Evolutionary conservation across 2,797 vertebrate species (phyloP).

Genomic region (Pseudocheirus occidentalis): DNA sequence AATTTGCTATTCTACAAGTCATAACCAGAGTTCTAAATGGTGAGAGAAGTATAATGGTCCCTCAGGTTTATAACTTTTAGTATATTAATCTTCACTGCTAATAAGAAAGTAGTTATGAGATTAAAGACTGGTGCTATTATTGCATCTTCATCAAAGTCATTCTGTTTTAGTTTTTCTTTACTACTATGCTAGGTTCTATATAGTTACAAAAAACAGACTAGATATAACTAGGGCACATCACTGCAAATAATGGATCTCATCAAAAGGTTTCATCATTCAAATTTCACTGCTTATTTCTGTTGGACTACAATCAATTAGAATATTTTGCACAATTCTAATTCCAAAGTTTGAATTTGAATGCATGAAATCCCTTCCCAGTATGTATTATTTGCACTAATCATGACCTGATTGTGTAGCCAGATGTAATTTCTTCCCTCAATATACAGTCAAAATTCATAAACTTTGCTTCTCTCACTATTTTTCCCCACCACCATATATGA

Average conservation of each 20-base stretch:
- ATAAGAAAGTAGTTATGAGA: neutral
- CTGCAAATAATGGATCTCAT: neutral
- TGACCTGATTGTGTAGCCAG: neutral
- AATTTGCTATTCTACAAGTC: neutral
- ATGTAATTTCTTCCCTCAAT: neutral
- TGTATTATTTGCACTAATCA: neutral
- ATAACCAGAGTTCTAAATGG: neutral
- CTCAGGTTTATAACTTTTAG: neutral
- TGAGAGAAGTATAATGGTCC: neutral
- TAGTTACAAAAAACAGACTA: neutral
- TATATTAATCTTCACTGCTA: neutral
- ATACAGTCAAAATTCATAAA: neutral
- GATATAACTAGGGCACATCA: neutral
- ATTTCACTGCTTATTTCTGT: neutral
- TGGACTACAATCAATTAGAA: neutral
- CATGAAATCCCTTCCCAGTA: neutral
- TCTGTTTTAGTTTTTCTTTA: neutral
- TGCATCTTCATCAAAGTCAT: neutral
- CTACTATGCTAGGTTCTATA: neutral
- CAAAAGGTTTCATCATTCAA: neutral
- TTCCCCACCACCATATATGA: rapidly evolving
- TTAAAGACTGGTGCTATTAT: neutral
- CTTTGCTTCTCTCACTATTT: neutral
- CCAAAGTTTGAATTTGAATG: neutral
- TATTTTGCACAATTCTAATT: neutral